Evolutionary conservation across 2,888 invertebrate genomes (phyloP).

Genomic region (Habrosyne pyritoides): DNA sequence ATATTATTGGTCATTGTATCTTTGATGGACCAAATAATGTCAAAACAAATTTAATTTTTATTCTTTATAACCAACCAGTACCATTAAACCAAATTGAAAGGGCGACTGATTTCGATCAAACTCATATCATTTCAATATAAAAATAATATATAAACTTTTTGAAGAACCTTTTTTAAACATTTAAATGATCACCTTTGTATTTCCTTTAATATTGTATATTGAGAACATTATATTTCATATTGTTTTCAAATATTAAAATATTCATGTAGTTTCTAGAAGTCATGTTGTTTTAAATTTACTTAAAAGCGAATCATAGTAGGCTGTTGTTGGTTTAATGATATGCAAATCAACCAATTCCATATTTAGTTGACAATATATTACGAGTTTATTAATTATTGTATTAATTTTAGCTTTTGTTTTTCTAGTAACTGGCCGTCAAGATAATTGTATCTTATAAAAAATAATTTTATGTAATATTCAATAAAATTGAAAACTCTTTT

Average conservation of each 20-base stretch:
- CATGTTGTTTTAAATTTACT: too few species aligned
- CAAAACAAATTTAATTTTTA: background rate
- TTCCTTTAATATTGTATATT: too few species aligned
- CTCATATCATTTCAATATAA: background rate
- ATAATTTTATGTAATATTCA: too few species aligned
- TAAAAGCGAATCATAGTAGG: too few species aligned
- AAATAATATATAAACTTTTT: constrained; percentile 11
- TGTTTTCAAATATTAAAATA: background rate
- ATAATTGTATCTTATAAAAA: too few species aligned
- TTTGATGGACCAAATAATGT: background rate
- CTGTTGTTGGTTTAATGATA: too few species aligned
- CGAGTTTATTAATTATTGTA: too few species aligned
- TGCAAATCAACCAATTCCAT: too few species aligned
- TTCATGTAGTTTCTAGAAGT: background rate
- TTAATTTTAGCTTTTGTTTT: too few species aligned
- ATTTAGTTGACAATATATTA: too few species aligned
- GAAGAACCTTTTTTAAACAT: constrained; percentile 25
- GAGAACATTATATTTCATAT: background rate
- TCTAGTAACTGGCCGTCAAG: too few species aligned
- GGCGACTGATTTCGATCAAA: background rate
- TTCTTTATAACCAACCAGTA: background rate
- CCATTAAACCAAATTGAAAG: constrained; percentile 11
- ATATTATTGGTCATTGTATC: background rate
- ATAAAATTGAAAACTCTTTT: too few species aligned
- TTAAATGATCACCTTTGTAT: constrained; percentile 12